Evolutionary conservation across 2,113 vertebrate genomes (phyloP).

Genomic region (Austrofundulus limnaeus): DNA sequence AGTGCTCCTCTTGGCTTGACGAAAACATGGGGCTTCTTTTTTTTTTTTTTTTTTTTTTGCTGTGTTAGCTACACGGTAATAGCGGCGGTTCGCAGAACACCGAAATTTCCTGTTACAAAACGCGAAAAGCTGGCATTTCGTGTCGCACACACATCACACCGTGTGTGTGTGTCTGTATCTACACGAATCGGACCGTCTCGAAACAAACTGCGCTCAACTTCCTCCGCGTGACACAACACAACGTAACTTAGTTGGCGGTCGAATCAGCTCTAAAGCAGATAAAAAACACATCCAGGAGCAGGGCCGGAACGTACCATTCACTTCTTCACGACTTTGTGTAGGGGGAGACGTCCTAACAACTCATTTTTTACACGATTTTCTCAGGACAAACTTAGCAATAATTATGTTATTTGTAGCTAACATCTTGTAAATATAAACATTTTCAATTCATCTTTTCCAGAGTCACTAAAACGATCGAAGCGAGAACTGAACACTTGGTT

Average conservation of each 20-base stretch:
- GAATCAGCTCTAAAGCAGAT: conserved; percentile 69
- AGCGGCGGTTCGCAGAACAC: conserved; percentile 43
- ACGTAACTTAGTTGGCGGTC: conserved; percentile 74
- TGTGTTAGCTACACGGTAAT: conserved; percentile 56
- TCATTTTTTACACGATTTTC: not conserved
- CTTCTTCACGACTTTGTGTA: conserved; percentile 59
- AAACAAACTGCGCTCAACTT: conserved; percentile 58
- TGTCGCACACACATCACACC: conserved; percentile 7
- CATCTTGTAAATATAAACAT: rapidly evolving
- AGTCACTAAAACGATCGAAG: rapidly evolving
- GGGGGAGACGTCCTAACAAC: conserved; percentile 24
- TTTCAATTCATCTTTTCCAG: rapidly evolving
- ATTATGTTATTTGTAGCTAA: not conserved
- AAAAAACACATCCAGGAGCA: conserved; percentile 77
- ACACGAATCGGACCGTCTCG: conserved; percentile 6
- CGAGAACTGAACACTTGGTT: not conserved
- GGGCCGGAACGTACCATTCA: conserved; percentile 76
- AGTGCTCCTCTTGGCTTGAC: conserved; percentile 89
- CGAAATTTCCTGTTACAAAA: conserved; percentile 52
- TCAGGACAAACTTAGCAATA: rapidly evolving
- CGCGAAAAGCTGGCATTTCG: conserved; percentile 55
- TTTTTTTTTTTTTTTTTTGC: too few relatives aligned
- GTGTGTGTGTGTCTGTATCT: not conserved
- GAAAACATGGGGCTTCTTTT: conserved; percentile 88
- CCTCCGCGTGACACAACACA: conserved; percentile 54